phyloP scores from a whole-genome alignment of 1,140 invertebrate species.

The Drosophila miranda region DNA sequence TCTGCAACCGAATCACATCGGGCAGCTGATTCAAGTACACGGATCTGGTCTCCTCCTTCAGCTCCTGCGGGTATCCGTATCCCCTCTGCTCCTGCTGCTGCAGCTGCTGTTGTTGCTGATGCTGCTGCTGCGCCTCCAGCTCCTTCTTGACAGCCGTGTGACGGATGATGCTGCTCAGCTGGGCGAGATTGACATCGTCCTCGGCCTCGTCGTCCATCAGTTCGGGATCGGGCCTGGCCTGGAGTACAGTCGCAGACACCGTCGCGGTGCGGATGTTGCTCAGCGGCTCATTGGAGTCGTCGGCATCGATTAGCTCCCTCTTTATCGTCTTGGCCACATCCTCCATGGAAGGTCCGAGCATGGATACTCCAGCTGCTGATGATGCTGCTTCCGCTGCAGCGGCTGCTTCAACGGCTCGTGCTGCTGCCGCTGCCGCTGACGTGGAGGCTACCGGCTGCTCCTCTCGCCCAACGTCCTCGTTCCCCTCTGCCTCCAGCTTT shows the following conservation, averaged over 20 bases:
- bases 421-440: slow-evolving; percentile 64
- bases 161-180: slow-evolving; percentile 75
- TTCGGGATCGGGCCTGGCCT: slow-evolving; percentile 24
- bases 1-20: slow-evolving; percentile 72
- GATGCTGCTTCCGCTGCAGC: slow-evolving; percentile 57
- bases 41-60: slow-evolving; percentile 37
- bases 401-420: slow-evolving; percentile 60
- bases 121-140: slow-evolving; percentile 60
- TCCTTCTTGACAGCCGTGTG: slow-evolving; percentile 75
- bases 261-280: slow-evolving; percentile 70
- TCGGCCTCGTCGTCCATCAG: slow-evolving; percentile 73
- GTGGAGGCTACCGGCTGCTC: slow-evolving; percentile 67
- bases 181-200: slow-evolving; percentile 79
- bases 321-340: slow-evolving; percentile 73
- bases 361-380: not conserved
- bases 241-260: slow-evolving; percentile 24
- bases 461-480: slow-evolving; percentile 7
- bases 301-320: slow-evolving; percentile 78
- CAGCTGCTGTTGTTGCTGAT: slow-evolving; percentile 38
- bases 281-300: slow-evolving; percentile 77
- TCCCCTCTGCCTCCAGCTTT: slow-evolving; percentile 65
- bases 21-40: slow-evolving; percentile 67
- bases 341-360: slow-evolving; percentile 33
- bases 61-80: slow-evolving; percentile 24
- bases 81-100: slow-evolving; percentile 37